Evolutionary conservation across 1,140 invertebrate genomes (phyloP), one percentile per base, ranked within the genome.

Genomic region (Zaprionus nigranus): DNA sequence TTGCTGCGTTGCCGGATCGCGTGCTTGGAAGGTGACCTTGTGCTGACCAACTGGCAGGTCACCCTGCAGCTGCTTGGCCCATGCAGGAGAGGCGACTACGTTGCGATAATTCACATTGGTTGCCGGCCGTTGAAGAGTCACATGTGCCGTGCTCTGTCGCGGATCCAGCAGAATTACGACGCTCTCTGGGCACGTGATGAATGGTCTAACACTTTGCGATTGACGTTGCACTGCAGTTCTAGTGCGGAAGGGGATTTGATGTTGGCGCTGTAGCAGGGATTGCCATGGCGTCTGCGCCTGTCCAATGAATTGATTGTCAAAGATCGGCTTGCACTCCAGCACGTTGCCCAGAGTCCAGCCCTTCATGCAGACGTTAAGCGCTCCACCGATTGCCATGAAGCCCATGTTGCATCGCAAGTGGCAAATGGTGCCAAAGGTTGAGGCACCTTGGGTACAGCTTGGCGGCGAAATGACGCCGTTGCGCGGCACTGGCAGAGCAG

Each of bases 91-190:
- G 2, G 95, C 93, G 17, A 94, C 93, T 17, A 96, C 94, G 78
- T 95, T 94, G 75, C 95, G 95, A 93, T 94, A 95, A 87, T 96
- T 94, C 81, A 96, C 93, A 92, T 96, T 96, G 15, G 95, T 95
- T 82, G 94, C 94, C 0, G 96, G 96, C 66, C 94, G 94, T 5
- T 95, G 94, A 34, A 96, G 94, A 17, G 93, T 93, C 38, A 96
- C 94, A 67, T 94, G 92, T 38, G 94, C 93, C 15, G 93, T 94
- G 28, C 87, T 91, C 65, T 94, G 94, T 12, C 94, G 93, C 13
- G 91, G 76, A 17, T 94, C 94, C 36, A 96, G 91, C 40, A 94
- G 93, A 24, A 95, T 94, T 49, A 93, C 94, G 58, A 96, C 93
- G 81, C 95, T 93, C 20, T 93, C 93, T 1, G 96, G 95, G 85